Base-by-base conservation (phyloP, 2,113 vertebrate species). In the Synchiropus splendidus region DNA sequence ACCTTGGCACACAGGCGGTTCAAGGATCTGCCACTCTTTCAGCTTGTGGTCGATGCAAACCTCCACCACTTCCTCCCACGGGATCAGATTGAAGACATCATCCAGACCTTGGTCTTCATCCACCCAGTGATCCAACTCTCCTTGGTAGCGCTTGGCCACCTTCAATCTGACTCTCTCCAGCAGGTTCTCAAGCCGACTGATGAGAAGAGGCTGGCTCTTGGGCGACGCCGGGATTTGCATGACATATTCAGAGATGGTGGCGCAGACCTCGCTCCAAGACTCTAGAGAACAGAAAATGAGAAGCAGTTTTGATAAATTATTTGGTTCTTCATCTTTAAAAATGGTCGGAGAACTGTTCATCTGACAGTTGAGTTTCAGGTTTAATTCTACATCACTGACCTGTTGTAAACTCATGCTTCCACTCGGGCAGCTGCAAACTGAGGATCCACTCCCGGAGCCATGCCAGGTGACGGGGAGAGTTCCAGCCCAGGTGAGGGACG, bases 11-110 rank as follows among this genome's bases (percentile, higher is more conserved):
- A 85, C 2, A 0, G 85, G 83, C 1, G 75, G 58, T 18, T 65
- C 80, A 0, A 86, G 84, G 2, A 86, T 70, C 3, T 66, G 79
- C 91, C 92, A 97, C 77, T 95, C 94, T 51, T 87, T 89, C 61
- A 97, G 75, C 44, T 85, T 92, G 78, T 98, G 92, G 67, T 94
- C 89, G 12, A 97, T 86, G 36, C 92, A 97, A 14, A 91, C 69
- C 36, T 77, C 44, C 14, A 97, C 60, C 31, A 94, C 44, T 2
- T 85, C 85, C 2, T 91, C 89, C 95, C 92, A 97, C 0, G 92
- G 94, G 36, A 97, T 83, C 30, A 77, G 77, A 1, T 72, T 45
- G 13, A 83, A 85, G 1, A 78, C 70, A 2, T 85, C 83, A 18
- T 72, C 67, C 1, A 15, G 12, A 1, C 27, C 1, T 1, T 42